Evolutionary conservation across 2,797 vertebrate genomes (phyloP).

Genomic region (Pseudochaenichthys georgianus): DNA sequence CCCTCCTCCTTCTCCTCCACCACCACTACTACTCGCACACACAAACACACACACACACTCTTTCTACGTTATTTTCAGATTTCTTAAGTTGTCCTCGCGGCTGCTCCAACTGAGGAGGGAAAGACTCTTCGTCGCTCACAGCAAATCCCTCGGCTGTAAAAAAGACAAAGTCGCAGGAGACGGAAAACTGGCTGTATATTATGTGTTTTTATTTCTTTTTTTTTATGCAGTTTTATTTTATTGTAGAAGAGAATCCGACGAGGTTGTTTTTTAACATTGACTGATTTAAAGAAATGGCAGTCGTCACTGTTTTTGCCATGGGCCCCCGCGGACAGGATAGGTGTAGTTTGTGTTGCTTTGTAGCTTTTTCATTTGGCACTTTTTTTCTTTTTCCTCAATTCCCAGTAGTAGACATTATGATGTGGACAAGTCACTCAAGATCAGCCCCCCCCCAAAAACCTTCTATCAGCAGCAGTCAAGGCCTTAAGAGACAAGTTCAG

Average conservation of each 20-base stretch:
- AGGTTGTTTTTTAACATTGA: slow-evolving; percentile 76
- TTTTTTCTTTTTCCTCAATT: slow-evolving; percentile 51
- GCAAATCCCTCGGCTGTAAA: slow-evolving; percentile 25
- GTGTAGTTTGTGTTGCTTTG: slow-evolving; percentile 61
- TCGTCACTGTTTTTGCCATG: slow-evolving; percentile 53
- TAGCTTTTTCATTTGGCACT: slow-evolving; percentile 54
- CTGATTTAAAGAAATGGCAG: slow-evolving; percentile 20
- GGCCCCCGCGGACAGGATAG: slow-evolving; percentile 58
- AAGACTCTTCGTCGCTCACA: slow-evolving; percentile 60
- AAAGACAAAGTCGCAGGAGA: slow-evolving; percentile 42
- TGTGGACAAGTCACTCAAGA: slow-evolving; percentile 43
- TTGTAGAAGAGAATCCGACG: slow-evolving; percentile 68
- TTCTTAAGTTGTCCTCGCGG: slow-evolving; percentile 69
- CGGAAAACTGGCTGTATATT: slow-evolving; percentile 76
- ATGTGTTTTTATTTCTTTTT: slow-evolving; percentile 79
- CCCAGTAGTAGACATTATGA: slow-evolving; percentile 22
- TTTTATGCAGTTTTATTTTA: slow-evolving; percentile 78
- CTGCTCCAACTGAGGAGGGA: slow-evolving; percentile 57
- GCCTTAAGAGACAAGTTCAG: slow-evolving; percentile 40
- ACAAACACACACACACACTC: slow-evolving; percentile 17
- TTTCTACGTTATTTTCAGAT: slow-evolving; percentile 61
- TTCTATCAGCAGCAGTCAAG: slow-evolving; percentile 26
- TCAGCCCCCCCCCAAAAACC: slow-evolving; percentile 31
- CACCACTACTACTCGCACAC: background rate
- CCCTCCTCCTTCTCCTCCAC: background rate